phyloP scores from a whole-genome alignment of 2,888 invertebrate genomes.

The Parnassius smintheus region DNA sequence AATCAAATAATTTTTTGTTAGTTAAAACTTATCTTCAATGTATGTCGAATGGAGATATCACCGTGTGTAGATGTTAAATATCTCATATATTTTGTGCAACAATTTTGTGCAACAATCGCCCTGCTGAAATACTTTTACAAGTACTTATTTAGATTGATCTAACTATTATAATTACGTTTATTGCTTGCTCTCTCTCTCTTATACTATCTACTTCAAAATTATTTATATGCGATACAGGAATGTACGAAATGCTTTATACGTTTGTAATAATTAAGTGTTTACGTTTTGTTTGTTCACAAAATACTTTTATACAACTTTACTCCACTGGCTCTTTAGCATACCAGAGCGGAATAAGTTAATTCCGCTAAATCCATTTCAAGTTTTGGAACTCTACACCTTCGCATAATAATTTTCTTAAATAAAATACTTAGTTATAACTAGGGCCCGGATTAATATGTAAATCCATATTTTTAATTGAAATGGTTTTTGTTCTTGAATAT shows the following conservation, averaged over 20 bases:
- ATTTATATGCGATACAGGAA: not conserved
- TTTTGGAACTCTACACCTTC: too few species aligned
- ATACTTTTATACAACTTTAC: too few species aligned
- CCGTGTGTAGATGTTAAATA: not conserved
- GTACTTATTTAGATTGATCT: conserved; percentile 31
- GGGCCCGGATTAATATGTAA: too few species aligned
- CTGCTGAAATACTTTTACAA: conserved; percentile 27
- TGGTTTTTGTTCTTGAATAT: too few species aligned
- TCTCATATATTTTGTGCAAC: conserved; percentile 26
- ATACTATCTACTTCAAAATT: not conserved
- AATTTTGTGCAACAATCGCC: conserved; percentile 33
- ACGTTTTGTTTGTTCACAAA: not conserved
- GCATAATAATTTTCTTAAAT: too few species aligned
- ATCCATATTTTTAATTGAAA: too few species aligned
- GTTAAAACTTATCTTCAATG: too few species aligned
- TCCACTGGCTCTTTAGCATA: too few species aligned
- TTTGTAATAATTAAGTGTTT: conserved; percentile 8
- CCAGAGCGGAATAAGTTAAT: too few species aligned
- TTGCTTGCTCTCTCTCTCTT: conserved; percentile 11
- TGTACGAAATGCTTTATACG: conserved; percentile 23
- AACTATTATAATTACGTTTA: not conserved
- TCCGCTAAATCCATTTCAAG: too few species aligned
- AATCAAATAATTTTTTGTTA: too few species aligned
- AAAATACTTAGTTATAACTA: too few species aligned
- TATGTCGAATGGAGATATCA: not conserved